Conservation (phyloP, 2,797 vertebrate species). For the Sebastolobus alascanus region DNA sequence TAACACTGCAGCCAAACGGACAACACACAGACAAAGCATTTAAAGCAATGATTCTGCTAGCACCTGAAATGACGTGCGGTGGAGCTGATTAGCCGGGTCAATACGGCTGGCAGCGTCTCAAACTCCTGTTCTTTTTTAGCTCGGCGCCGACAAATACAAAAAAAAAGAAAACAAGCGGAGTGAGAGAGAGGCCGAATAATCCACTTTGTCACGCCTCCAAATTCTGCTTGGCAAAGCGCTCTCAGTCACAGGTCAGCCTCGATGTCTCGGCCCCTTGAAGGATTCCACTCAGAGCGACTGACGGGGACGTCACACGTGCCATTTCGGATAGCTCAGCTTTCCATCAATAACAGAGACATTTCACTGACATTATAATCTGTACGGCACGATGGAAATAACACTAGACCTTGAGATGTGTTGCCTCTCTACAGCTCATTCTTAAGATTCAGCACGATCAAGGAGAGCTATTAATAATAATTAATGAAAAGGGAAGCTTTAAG, state of each 20-base stretch:
- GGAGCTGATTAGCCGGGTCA: slow-evolving; percentile 80
- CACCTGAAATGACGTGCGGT: slow-evolving; percentile 78
- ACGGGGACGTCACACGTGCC: slow-evolving; percentile 57
- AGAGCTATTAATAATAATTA: slow-evolving; percentile 4
- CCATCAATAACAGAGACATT: slow-evolving; percentile 61
- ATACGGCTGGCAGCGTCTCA: slow-evolving; percentile 79
- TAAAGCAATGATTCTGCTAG: slow-evolving; percentile 75
- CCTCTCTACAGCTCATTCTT: slow-evolving; percentile 5
- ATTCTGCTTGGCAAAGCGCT: slow-evolving; percentile 72
- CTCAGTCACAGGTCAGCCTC: slow-evolving; percentile 70
- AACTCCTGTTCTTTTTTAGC: slow-evolving; percentile 65
- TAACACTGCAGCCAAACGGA: slow-evolving; percentile 66
- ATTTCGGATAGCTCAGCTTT: slow-evolving; percentile 68
- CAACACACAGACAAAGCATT: slow-evolving; percentile 69
- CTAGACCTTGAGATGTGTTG: slow-evolving; percentile 27
- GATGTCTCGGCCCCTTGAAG: slow-evolving; percentile 61
- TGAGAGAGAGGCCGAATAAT: slow-evolving; percentile 77
- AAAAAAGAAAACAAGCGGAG: slow-evolving; percentile 62
- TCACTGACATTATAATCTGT: slow-evolving; percentile 45
- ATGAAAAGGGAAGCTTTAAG: not conserved
- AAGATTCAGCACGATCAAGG: slow-evolving; percentile 16
- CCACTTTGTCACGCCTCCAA: slow-evolving; percentile 79
- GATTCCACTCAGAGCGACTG: slow-evolving; percentile 68
- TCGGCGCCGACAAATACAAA: slow-evolving; percentile 56
- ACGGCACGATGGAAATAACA: slow-evolving; percentile 37